Evolutionary conservation across 2,113 vertebrate genomes (phyloP).

Genomic region (Hyla sarda): DNA sequence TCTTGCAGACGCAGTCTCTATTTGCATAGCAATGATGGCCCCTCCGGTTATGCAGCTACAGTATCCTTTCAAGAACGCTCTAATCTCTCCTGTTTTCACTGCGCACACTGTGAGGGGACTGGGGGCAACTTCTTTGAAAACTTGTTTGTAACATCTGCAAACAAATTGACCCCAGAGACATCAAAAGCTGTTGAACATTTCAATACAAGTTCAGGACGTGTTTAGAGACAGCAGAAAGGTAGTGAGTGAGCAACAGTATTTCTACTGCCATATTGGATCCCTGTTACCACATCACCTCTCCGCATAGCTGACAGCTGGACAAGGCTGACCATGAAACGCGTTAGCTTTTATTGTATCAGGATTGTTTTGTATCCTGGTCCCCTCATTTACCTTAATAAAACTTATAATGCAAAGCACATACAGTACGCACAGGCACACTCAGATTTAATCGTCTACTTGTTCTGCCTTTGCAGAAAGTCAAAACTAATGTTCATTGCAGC

Average conservation of each 20-base stretch:
- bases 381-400: not conserved
- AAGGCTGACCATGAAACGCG: not conserved
- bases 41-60: slow-evolving; percentile 57
- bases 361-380: not conserved
- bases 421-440: not conserved
- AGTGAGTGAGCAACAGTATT: not conserved
- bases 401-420: not conserved
- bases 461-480: slow-evolving; percentile 41
- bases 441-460: slow-evolving; percentile 28
- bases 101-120: slow-evolving; percentile 52
- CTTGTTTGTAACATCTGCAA: slow-evolving; percentile 60
- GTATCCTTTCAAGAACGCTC: slow-evolving; percentile 55
- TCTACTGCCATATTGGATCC: not conserved
- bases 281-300: not conserved
- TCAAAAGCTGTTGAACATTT: slow-evolving; percentile 59
- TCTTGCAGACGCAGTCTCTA: slow-evolving; percentile 49
- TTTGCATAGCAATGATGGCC: slow-evolving; percentile 58
- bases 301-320: not conserved
- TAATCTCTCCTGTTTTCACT: slow-evolving; percentile 57
- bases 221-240: not conserved
- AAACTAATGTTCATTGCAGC: slow-evolving; percentile 37
- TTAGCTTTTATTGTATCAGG: not conserved
- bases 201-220: slow-evolving; percentile 17
- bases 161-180: slow-evolving; percentile 60
- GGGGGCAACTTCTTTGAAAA: slow-evolving; percentile 58